Conservation (phyloP, 2,888 invertebrate species). For the Cheilosia soror region DNA sequence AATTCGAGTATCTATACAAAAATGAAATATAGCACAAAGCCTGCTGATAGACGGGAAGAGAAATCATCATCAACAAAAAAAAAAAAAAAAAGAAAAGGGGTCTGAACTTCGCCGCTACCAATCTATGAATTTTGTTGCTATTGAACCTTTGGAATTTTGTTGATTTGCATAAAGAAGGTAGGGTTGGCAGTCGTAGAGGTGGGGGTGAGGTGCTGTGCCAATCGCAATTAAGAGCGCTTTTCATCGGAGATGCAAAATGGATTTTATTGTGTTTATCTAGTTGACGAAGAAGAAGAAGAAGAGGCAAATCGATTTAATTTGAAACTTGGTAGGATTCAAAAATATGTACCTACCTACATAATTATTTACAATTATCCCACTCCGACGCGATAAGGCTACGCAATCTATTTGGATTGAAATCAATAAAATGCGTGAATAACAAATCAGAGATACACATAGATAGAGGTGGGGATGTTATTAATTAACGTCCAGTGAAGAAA, state of each 20-base stretch:
- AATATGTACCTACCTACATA: background rate
- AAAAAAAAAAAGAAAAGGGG: slow-evolving; percentile 23
- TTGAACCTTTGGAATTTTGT: slow-evolving; percentile 35
- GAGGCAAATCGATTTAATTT: slow-evolving; percentile 50
- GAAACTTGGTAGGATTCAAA: slow-evolving; percentile 8
- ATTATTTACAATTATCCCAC: slow-evolving; percentile 1
- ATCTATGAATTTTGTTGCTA: slow-evolving; percentile 18
- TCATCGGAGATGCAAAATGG: slow-evolving; percentile 53
- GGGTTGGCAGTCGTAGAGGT: background rate
- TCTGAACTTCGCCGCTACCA: slow-evolving; percentile 32
- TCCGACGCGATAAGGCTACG: background rate
- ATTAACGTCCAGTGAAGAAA: slow-evolving; percentile 21
- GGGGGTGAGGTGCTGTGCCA: slow-evolving; percentile 32
- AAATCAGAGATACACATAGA: background rate
- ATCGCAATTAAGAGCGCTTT: slow-evolving; percentile 67
- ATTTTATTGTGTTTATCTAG: slow-evolving; percentile 25
- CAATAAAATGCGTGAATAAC: slow-evolving; percentile 25
- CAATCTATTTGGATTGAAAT: background rate
- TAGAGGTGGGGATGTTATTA: slow-evolving; percentile 21
- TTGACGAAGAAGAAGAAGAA: slow-evolving; percentile 20
- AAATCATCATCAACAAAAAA: slow-evolving; percentile 43
- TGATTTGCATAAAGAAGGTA: slow-evolving; percentile 56
- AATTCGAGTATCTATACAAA: slow-evolving; percentile 41
- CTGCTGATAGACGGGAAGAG: slow-evolving; percentile 41
- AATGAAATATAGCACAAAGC: slow-evolving; percentile 46